These are phyloP conservation scores for Nannobrachium achirus DNA, from an alignment of 2,113 vertebrate species.

Conservation along the genomic window DNA sequence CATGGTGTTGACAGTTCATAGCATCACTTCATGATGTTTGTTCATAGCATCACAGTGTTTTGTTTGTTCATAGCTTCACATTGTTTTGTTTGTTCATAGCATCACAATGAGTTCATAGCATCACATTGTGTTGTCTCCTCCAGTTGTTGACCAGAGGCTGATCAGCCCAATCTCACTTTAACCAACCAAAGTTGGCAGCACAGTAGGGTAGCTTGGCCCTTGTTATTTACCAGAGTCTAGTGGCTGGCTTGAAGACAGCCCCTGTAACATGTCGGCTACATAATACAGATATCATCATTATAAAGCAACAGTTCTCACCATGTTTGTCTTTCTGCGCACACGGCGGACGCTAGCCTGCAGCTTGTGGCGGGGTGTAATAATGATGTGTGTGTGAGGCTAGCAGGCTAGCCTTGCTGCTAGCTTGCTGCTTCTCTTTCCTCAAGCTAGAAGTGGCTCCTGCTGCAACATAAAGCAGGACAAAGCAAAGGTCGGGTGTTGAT, in stretches of 20 bases:
- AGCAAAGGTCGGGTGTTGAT: slow-evolving; percentile 43
- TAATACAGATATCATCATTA: not conserved
- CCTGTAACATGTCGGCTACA: not conserved
- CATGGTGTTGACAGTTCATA: too few species aligned
- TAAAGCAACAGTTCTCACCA: slow-evolving; percentile 47
- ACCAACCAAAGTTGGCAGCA: not conserved
- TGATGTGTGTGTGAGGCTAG: slow-evolving; percentile 27
- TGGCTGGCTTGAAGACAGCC: not conserved
- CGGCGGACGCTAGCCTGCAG: slow-evolving; percentile 38
- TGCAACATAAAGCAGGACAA: slow-evolving; percentile 1
- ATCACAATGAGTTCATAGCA: too few species aligned
- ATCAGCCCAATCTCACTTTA: not conserved
- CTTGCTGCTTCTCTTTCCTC: slow-evolving; percentile 21
- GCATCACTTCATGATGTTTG: too few species aligned
- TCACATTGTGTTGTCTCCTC: too few species aligned
- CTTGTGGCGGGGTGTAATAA: slow-evolving; percentile 45
- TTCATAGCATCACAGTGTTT: too few species aligned
- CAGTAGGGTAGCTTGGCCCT: not conserved
- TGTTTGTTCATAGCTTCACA: too few species aligned
- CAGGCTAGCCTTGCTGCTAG: slow-evolving; percentile 35
- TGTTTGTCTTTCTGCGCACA: slow-evolving; percentile 50
- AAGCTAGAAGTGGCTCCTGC: slow-evolving; percentile 37
- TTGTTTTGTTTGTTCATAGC: too few species aligned
- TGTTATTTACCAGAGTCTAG: not conserved
- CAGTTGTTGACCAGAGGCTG: too few species aligned